These are phyloP conservation scores for Pangasius macronema DNA, from an alignment of 2,797 vertebrate species.

Conservation along the genomic window DNA sequence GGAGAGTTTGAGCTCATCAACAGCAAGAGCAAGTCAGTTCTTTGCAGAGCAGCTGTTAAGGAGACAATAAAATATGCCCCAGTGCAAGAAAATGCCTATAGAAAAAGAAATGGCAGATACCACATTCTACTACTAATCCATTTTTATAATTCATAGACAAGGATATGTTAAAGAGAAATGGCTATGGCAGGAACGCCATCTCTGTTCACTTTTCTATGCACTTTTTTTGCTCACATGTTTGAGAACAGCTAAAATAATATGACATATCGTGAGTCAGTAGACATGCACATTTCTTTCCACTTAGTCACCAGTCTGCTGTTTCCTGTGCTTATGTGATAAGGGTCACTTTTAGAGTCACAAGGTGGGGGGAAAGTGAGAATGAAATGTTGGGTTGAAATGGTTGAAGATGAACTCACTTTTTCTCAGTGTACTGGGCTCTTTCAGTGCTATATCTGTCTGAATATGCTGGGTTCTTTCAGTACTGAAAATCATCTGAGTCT, in stretches of 20 bases:
- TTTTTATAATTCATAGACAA: background rate
- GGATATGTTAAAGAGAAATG: background rate
- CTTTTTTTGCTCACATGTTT: background rate
- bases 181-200: background rate
- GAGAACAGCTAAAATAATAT: slow-evolving; percentile 13
- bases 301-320: slow-evolving; percentile 23
- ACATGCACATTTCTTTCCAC: slow-evolving; percentile 60
- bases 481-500: no score
- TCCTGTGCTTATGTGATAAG: background rate
- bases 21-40: slow-evolving; percentile 15
- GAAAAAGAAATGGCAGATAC: background rate
- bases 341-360: background rate
- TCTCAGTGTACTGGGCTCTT: background rate
- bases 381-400: slow-evolving; percentile 26
- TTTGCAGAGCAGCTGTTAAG: background rate
- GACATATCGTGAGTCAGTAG: slow-evolving; percentile 1
- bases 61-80: background rate
- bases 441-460: background rate
- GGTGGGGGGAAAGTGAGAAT: background rate
- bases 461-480: background rate
- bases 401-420: background rate
- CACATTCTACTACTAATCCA: background rate
- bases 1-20: slow-evolving; percentile 50
- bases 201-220: background rate
- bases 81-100: background rate